Percentiles rank a stretch among this genome's conserved stretches.
These are phyloP conservation scores for Myotis lucifugus DNA, from an alignment of 2,113 vertebrate species.

Conservation along the genomic window DNA sequence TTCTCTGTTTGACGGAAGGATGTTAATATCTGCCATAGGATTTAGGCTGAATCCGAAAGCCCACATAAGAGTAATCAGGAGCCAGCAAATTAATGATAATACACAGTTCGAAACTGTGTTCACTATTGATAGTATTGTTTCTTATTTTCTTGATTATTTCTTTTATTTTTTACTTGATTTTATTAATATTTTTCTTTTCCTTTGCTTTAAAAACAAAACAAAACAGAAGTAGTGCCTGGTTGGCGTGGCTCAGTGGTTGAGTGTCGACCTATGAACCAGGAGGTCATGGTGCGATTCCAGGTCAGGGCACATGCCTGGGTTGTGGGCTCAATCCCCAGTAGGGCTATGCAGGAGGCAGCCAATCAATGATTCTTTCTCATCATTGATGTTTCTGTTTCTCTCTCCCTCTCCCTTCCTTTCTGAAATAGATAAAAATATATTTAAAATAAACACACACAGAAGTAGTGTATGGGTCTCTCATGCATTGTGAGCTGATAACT, in stretches of 20 bases:
- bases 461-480: background rate
- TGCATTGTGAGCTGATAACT: background rate
- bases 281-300: too few relatives aligned
- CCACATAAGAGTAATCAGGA: background rate
- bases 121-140: background rate
- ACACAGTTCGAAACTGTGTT: background rate
- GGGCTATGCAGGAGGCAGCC: too few relatives aligned
- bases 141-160: background rate
- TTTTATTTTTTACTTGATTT: background rate
- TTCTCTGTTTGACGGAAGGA: background rate
- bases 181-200: background rate
- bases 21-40: background rate
- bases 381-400: too few relatives aligned
- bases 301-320: too few relatives aligned
- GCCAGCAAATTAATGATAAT: background rate
- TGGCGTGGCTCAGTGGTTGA: too few relatives aligned
- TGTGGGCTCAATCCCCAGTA: too few relatives aligned
- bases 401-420: too few relatives aligned
- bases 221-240: background rate
- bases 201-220: background rate
- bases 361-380: too few relatives aligned
- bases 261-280: too few relatives aligned
- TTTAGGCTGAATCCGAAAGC: background rate
- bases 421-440: too few relatives aligned
- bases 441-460: background rate